phyloP scores from a whole-genome alignment of 2,888 invertebrate genomes.

The Tortrix viridana region DNA sequence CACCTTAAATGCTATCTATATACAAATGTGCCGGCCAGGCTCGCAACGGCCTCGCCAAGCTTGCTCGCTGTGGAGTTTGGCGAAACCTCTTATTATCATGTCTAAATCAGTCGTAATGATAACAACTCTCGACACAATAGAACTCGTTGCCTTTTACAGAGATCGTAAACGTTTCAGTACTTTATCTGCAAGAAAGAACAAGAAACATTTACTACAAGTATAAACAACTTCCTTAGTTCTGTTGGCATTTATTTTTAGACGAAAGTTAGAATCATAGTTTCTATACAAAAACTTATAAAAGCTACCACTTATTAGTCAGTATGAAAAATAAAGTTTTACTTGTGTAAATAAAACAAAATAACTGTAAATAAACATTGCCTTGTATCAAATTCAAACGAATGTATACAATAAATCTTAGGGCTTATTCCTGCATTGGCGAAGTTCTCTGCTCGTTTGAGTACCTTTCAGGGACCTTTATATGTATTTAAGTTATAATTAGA shows the following conservation, averaged over 20 bases:
- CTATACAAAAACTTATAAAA: not conserved
- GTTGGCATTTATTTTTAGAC: not conserved
- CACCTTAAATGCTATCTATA: constrained; percentile 42
- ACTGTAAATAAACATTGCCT: no score
- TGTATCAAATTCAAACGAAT: no score
- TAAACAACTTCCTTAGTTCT: constrained; percentile 12
- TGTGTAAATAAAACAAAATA: no score
- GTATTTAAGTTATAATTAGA: constrained; percentile 32
- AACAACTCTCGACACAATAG: constrained; percentile 36
- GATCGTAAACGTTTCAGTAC: constrained; percentile 31
- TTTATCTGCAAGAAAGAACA: constrained; percentile 22
- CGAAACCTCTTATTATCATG: constrained; percentile 37
- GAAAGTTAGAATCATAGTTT: not conserved
- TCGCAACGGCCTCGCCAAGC: constrained; percentile 23
- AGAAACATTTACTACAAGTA: constrained; percentile 9
- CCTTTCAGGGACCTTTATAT: constrained; percentile 1
- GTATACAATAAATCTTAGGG: no score
- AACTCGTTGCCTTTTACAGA: constrained; percentile 31
- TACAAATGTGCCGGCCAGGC: constrained; percentile 40
- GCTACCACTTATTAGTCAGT: no score
- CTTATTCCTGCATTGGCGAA: not conserved
- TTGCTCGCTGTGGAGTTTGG: constrained; percentile 26
- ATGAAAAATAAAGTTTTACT: not conserved
- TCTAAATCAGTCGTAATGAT: constrained; percentile 38
- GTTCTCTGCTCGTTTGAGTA: not conserved